Evolutionary conservation across 2,888 invertebrate species (phyloP).

Genomic region (Chesias legatella): DNA sequence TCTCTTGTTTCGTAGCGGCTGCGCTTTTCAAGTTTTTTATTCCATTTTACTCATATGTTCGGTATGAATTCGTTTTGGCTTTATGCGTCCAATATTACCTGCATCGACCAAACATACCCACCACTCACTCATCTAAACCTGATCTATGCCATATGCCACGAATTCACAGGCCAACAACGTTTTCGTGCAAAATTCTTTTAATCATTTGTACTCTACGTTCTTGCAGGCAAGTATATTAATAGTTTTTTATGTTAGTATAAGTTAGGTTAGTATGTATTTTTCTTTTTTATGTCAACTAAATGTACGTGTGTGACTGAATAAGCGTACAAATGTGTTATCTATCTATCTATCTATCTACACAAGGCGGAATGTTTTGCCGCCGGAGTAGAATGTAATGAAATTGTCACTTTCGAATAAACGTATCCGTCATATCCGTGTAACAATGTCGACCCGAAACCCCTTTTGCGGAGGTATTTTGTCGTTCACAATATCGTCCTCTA

Average conservation of each 20-base stretch:
- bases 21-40: constrained; percentile 31
- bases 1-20: constrained; percentile 40
- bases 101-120: constrained; percentile 11
- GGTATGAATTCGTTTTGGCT: constrained; percentile 12
- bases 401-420: constrained; percentile 27
- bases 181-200: too few relatives aligned
- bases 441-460: constrained; percentile 35
- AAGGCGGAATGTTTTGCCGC: background rate
- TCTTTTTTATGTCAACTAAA: too few relatives aligned
- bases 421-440: constrained; percentile 29
- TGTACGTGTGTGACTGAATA: too few relatives aligned
- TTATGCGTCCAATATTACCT: constrained; percentile 13
- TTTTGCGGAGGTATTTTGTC: constrained; percentile 38
- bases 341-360: too few relatives aligned
- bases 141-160: too few relatives aligned
- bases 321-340: too few relatives aligned
- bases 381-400: constrained; percentile 18
- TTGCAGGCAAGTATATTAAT: too few relatives aligned
- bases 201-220: too few relatives aligned
- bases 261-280: too few relatives aligned
- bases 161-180: too few relatives aligned
- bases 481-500: constrained; percentile 37
- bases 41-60: constrained; percentile 29
- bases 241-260: too few relatives aligned
- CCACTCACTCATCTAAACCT: too few relatives aligned